Percentiles rank a stretch among this genome's conserved stretches.
Conservation (phyloP, 2,797 vertebrate species). For the Falco concolor region DNA sequence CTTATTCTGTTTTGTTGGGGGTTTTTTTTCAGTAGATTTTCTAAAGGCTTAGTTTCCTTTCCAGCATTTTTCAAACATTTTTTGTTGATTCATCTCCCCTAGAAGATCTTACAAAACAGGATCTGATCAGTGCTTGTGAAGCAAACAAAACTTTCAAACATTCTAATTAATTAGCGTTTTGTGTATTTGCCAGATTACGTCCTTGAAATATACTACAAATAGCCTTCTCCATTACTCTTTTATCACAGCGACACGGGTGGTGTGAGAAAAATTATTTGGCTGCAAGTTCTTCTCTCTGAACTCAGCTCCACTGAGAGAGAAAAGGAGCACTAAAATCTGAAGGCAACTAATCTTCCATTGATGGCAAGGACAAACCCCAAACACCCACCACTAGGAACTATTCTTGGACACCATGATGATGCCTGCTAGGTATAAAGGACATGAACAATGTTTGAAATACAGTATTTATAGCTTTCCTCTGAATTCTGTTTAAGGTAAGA, state of each 20-base stretch:
- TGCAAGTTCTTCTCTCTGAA: slow-evolving; percentile 29
- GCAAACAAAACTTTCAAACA: slow-evolving; percentile 42
- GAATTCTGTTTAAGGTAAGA: not conserved
- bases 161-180: slow-evolving; percentile 53
- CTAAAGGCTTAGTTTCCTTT: not conserved
- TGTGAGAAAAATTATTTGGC: slow-evolving; percentile 25
- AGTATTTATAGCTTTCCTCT: not conserved
- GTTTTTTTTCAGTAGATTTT: not conserved
- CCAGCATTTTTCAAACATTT: slow-evolving; percentile 28
- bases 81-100: slow-evolving; percentile 20
- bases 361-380: slow-evolving; percentile 1
- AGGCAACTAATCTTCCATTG: not conserved
- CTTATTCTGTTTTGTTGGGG: not conserved
- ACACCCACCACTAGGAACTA: not conserved
- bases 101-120: slow-evolving; percentile 5
- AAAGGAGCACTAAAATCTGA: slow-evolving; percentile 10
- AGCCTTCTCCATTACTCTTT: slow-evolving; percentile 40
- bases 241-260: slow-evolving; percentile 19
- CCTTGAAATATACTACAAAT: slow-evolving; percentile 54
- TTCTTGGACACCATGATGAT: not conserved
- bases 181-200: slow-evolving; percentile 36
- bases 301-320: not conserved
- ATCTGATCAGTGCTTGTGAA: not conserved
- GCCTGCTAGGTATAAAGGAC: not conserved
- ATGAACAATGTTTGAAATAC: not conserved